A percentile compares a stretch with the other conserved stretches of the same genome.
phyloP scores from a whole-genome alignment of 2,888 invertebrate genomes.

The Prostheceraeus crozeri region DNA sequence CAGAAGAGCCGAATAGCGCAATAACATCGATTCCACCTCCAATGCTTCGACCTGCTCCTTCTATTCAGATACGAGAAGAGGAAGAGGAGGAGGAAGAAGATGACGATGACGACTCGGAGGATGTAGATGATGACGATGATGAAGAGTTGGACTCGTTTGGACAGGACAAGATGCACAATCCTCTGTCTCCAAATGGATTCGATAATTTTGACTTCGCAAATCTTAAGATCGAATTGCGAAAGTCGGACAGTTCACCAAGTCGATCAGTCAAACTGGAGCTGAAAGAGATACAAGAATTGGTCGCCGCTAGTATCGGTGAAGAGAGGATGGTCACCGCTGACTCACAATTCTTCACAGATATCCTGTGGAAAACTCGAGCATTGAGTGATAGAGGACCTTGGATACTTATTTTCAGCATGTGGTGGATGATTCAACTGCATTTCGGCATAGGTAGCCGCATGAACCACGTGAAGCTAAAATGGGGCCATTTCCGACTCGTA shows the following conservation, averaged over 20 bases:
- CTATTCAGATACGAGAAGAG: not conserved
- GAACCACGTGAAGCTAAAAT: constrained; percentile 17
- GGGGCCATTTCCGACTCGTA: too few relatives aligned
- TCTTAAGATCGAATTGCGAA: constrained; percentile 17
- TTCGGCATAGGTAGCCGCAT: constrained; percentile 9
- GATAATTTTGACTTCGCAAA: constrained; percentile 1
- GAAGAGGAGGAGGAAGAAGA: not conserved
- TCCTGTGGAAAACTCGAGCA: not conserved
- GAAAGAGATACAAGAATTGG: not conserved
- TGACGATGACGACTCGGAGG: not conserved
- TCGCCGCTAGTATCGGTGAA: not conserved
- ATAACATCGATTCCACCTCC: too few relatives aligned
- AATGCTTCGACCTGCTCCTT: too few relatives aligned
- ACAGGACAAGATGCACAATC: not conserved
- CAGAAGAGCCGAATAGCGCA: too few relatives aligned
- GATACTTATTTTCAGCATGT: constrained; percentile 11
- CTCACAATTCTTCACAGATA: not conserved
- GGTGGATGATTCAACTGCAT: constrained; percentile 16
- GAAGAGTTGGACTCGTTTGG: not conserved
- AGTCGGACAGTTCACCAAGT: not conserved
- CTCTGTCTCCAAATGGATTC: not conserved
- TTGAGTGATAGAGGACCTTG: constrained; percentile 1
- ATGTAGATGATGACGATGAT: not conserved
- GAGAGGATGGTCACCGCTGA: too few relatives aligned
- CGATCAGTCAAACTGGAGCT: constrained; percentile 20